Base-by-base conservation (phyloP, 2,888 invertebrate species). In the Nemurella pictetii region DNA sequence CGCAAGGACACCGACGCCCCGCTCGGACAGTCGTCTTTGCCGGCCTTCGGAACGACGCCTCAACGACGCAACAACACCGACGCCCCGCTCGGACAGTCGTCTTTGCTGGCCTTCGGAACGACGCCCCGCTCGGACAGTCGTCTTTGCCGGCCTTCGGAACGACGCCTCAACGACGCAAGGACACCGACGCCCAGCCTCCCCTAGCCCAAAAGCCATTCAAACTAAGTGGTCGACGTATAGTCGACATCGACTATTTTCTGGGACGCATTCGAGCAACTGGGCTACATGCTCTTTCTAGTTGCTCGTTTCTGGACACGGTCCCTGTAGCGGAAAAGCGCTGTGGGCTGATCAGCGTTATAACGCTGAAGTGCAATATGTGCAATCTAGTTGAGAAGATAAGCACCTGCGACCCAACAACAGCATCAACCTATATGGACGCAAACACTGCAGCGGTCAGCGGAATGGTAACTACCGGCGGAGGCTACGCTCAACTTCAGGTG, bases 201-300 rank as follows among this genome's bases (percentile, higher is more conserved):
- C n/a, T n/a, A n/a, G n/a, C n/a, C n/a, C n/a, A n/a, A n/a, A n/a
- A n/a, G n/a, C n/a, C n/a, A 83, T 55, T 36, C 36, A 25, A 36
- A 28, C 55, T 29, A 73, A 29, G 25, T 84, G 75, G 84, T n/a
- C 83, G 75, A 75, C 84, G 29, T 77, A 30, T 84, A 32, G 78
- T 84, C 28, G 78, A 84, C 32, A 30, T 84, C n/a, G 26, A 75
- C 20, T 30, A 75, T 30, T 28, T 84, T 74, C 2, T 84, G 26
- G 35, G 5, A 25, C 20, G 5, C 25, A 35, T 84, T 12, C 74
- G 32, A 36, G 12, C 25, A 74, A n/a, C 28, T 32, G 4, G 55
- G 2, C 29, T 27, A n/a, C 77, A 25, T 29, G 35, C 25, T 29
- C 35, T 55, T 29, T 4, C 12, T 0, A n/a, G 77, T 74, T 84